Evolutionary conservation across 2,888 invertebrate species (phyloP), one percentile per base, ranked within the genome.

Genomic region (Euclidia mi): DNA sequence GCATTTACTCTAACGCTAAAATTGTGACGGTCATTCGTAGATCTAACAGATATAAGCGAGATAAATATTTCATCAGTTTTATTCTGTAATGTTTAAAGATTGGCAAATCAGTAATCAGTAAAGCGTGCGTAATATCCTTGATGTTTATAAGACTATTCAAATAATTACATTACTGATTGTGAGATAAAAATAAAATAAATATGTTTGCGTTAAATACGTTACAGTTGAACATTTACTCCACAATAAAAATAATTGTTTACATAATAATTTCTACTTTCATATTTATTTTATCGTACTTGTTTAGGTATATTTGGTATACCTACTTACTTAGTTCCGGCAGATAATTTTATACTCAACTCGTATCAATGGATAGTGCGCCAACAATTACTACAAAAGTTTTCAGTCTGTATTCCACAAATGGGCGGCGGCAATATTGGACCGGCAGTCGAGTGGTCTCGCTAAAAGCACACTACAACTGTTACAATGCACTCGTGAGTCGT

Each of bases 341-440:
- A n/a, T n/a, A n/a, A n/a, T n/a, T n/a, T n/a, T n/a, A n/a, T n/a
- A n/a, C n/a, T n/a, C n/a, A n/a, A n/a, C n/a, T n/a, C 31, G 31
- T 10, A 57, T 56, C 53, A 50, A 65, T 57, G 55, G 51, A 48
- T 61, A 65, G 55, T 47, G 58, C 55, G 43, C 50, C 56, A 68
- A 69, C 68, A 76, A 76, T 81, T 69, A 72, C 53, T 38, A 52
- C 10, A 56, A 69, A 70, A 66, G 67, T 66, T 72, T 69, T 53
- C 55, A 51, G 42, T 53, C 25, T 45, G 67, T 78, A 78, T 79
- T 81, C 67, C 53, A 56, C 65, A 78, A 81, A 79, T 78, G 80
- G 72, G 55, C 47, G 67, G 2, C 17, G 67, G 31, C 45, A 68
- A 61, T 64, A 74, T 72, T 60, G 63, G 58, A 65, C 59, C n/a